Conservation (phyloP, 2,113 vertebrate species). For the Lophotis ruficrista region DNA sequence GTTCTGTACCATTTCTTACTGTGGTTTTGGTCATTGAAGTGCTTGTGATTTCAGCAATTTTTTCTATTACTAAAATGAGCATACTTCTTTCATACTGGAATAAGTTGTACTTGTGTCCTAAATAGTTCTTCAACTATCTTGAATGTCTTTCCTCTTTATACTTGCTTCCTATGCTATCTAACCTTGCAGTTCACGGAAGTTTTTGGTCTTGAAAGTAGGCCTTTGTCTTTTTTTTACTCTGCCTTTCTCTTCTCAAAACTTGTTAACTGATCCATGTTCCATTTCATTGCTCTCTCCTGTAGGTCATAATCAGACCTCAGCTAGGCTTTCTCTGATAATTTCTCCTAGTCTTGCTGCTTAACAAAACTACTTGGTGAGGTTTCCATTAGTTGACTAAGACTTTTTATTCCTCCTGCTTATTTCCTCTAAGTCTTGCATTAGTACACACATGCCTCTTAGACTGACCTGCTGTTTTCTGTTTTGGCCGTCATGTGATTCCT, state of each 20-base stretch:
- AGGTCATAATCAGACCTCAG: background rate
- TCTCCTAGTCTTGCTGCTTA: background rate
- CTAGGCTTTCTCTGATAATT: background rate
- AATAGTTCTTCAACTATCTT: background rate
- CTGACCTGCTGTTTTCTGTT: background rate
- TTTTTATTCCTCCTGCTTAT: background rate
- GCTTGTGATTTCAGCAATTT: background rate
- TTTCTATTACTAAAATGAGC: background rate
- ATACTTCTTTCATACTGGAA: background rate
- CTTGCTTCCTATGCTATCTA: background rate
- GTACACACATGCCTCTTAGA: background rate
- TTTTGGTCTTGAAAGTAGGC: background rate
- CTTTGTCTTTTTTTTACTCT: background rate
- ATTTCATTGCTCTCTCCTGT: background rate
- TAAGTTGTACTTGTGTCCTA: background rate
- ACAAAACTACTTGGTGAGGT: background rate
- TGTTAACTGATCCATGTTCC: background rate
- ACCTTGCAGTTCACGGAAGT: background rate
- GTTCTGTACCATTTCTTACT: background rate
- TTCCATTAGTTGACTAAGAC: background rate
- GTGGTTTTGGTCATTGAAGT: background rate
- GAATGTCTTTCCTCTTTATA: background rate
- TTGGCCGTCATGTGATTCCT: background rate
- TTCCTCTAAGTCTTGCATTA: background rate
- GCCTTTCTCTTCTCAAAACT: background rate